These are phyloP conservation scores for Drosophila murphyi DNA, from an alignment of 1,140 invertebrate species.

Conservation along the genomic window DNA sequence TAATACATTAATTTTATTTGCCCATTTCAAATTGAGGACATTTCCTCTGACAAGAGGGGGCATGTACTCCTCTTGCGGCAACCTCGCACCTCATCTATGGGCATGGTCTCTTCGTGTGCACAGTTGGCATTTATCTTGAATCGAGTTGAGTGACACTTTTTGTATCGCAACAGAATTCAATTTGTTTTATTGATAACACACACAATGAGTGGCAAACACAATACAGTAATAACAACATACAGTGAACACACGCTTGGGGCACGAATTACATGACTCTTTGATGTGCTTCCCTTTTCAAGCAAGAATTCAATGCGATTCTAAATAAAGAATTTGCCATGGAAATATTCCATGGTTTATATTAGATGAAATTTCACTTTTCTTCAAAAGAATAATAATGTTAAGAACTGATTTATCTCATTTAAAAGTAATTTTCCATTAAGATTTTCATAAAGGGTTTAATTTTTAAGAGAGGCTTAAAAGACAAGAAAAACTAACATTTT, in stretches of 20 bases:
- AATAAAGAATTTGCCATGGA: not conserved
- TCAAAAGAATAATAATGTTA: too few species aligned
- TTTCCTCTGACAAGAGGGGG: not conserved
- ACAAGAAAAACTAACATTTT: too few species aligned
- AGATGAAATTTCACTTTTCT: not conserved
- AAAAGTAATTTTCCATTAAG: too few species aligned
- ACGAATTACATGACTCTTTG: not conserved
- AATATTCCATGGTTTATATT: not conserved
- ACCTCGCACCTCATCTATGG: not conserved
- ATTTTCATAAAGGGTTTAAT: too few species aligned
- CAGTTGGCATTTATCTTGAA: conserved; percentile 71
- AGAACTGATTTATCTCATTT: too few species aligned
- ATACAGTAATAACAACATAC: conserved; percentile 53
- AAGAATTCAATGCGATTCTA: too few species aligned
- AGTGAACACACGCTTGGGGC: not conserved
- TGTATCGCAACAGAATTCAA: conserved; percentile 72
- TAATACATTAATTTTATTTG: conserved; percentile 69
- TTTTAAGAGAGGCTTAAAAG: too few species aligned
- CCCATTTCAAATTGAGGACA: conserved; percentile 41
- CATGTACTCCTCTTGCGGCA: too few species aligned
- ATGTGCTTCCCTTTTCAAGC: not conserved
- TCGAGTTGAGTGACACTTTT: conserved; percentile 75
- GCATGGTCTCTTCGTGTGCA: conserved; percentile 1
- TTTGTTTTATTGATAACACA: conserved; percentile 77
- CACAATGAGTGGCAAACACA: conserved; percentile 59